Conservation (phyloP, 1,140 invertebrate genomes). For the Drosophila prosaltans region DNA sequence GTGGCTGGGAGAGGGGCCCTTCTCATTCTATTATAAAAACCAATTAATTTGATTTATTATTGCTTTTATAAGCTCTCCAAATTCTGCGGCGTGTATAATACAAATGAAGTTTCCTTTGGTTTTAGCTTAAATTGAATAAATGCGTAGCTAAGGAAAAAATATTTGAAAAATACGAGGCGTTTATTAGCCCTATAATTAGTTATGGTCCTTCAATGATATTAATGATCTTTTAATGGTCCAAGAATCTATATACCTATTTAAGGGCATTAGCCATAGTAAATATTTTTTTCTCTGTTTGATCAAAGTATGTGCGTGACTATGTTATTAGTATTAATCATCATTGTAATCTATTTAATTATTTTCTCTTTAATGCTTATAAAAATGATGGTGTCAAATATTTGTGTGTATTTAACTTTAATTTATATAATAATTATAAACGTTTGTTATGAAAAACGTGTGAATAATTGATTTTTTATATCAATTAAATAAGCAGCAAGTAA, state of each 20-base stretch:
- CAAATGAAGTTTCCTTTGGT: slow-evolving; percentile 18
- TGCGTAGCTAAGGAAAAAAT: slow-evolving; percentile 8
- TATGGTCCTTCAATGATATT: slow-evolving; percentile 13
- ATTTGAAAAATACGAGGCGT: slow-evolving; percentile 5
- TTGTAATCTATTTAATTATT: not conserved
- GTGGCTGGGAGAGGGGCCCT: not conserved
- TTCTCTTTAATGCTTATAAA: not conserved
- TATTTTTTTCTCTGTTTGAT: not conserved
- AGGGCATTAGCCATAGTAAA: not conserved
- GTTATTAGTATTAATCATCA: slow-evolving; percentile 1
- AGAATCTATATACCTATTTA: not conserved
- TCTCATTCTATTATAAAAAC: slow-evolving; percentile 23
- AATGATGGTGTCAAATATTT: no score
- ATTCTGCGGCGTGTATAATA: slow-evolving; percentile 35
- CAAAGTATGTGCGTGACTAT: not conserved
- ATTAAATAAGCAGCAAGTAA: no score
- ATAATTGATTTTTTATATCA: no score
- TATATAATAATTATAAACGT: no score
- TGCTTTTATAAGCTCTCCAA: slow-evolving; percentile 26
- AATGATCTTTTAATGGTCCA: slow-evolving; percentile 1
- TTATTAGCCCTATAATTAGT: slow-evolving; percentile 9
- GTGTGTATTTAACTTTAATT: no score
- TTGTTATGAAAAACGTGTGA: no score
- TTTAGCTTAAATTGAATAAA: slow-evolving; percentile 25
- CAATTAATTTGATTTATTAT: slow-evolving; percentile 77